Conservation (phyloP, 2,888 invertebrate species). For the Plebejus anna region DNA sequence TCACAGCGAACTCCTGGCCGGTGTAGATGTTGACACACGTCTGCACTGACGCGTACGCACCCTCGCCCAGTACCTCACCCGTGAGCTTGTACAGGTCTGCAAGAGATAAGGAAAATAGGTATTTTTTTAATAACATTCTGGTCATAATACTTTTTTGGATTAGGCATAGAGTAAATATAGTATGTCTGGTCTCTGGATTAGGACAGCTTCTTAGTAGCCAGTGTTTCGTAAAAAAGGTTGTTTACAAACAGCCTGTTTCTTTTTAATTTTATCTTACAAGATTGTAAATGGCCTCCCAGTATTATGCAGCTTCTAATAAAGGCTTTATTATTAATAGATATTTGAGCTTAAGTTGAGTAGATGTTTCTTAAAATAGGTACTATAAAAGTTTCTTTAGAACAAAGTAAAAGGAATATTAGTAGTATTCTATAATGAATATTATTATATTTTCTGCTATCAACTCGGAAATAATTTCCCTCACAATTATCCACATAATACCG, state of each 20-base stretch:
- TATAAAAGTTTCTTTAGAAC: background rate
- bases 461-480: background rate
- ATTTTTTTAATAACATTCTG: background rate
- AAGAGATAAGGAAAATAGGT: slow-evolving; percentile 42
- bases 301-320: background rate
- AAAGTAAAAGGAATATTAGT: background rate
- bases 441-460: background rate
- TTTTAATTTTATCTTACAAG: too few relatives aligned
- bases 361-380: background rate
- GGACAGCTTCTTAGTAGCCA: background rate
- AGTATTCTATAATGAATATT: background rate
- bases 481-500: background rate
- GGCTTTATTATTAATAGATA: background rate
- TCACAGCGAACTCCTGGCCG: slow-evolving; percentile 97
- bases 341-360: background rate
- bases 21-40: slow-evolving; percentile 95
- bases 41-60: slow-evolving; percentile 97
- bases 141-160: too few relatives aligned
- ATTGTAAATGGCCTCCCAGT: too few relatives aligned
- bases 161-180: too few relatives aligned
- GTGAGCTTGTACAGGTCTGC: slow-evolving; percentile 96
- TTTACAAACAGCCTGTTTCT: too few relatives aligned
- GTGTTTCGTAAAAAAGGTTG: too few relatives aligned
- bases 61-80: slow-evolving; percentile 97
- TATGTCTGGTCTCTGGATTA: background rate